These are phyloP conservation scores for Habrosyne pyritoides DNA, from an alignment of 2,888 invertebrate genomes.

Conservation along the genomic window DNA sequence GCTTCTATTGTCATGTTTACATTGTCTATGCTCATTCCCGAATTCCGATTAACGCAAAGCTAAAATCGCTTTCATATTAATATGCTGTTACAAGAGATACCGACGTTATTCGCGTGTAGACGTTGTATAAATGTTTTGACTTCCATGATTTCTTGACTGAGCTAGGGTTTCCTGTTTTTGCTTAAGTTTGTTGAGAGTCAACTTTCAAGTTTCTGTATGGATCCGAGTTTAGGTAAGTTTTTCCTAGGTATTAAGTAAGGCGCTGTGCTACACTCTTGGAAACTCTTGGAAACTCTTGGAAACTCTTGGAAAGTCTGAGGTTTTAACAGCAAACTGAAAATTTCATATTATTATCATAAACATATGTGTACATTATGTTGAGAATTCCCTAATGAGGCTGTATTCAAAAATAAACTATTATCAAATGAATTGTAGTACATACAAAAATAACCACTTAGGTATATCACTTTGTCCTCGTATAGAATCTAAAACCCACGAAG, in stretches of 20 bases:
- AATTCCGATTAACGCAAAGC: constrained; percentile 76
- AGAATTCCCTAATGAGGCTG: no score
- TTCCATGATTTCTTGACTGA: constrained; percentile 25
- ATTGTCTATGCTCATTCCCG: constrained; percentile 79
- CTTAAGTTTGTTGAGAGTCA: constrained; percentile 36
- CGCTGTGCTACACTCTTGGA: constrained; percentile 24
- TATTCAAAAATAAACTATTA: no score
- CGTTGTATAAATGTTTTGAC: constrained; percentile 28
- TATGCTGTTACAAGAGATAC: constrained; percentile 30
- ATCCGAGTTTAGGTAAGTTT: constrained; percentile 43
- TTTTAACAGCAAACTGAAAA: constrained; percentile 19
- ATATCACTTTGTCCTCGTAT: neutral
- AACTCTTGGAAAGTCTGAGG: constrained; percentile 15
- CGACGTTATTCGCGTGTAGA: constrained; percentile 12
- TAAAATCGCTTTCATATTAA: constrained; percentile 54
- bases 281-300: neutral
- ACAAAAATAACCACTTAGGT: no score
- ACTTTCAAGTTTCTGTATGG: constrained; percentile 44
- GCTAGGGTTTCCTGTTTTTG: constrained; percentile 37
- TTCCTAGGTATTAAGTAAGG: constrained; percentile 32
- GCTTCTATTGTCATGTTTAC: constrained; percentile 79
- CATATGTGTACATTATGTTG: no score
- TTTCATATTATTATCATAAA: neutral
- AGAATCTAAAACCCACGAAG: neutral
- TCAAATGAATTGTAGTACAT: no score